Base-by-base conservation (phyloP, 2,888 invertebrate species). In the Orgyia antiqua region DNA sequence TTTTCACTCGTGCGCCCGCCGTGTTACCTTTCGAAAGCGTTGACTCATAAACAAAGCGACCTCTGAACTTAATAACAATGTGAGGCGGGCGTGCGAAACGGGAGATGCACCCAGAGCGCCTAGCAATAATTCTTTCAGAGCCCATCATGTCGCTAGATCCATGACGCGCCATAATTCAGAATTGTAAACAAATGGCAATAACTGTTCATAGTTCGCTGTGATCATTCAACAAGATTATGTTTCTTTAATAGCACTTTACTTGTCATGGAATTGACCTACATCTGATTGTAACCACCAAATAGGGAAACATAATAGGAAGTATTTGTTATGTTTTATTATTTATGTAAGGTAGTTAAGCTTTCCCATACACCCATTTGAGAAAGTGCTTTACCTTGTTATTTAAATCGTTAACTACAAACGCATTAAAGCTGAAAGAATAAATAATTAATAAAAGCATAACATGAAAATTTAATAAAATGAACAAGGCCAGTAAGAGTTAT, bases 31-130 rank as follows among this genome's bases (percentile, higher is more conserved):
- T 83, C 75, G 73, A 83, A 83, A 82, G 75, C 72, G 69, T 74
- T 65, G 77, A 69, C 68, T 82, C 80, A 78, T 84, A 84, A 84
- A 84, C 83, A 78, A 78, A 73, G 62, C 73, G 78, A 86, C 77
- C 83, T 86, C 62, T 83, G 86, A 86, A 77, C 84, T 82, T 77
- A 76, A 79, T 76, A 83, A 80, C 82, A 86, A 82, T 80, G 78
- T 75, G 74, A 78, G 66, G 68, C 74, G 73, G 73, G 74, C 83
- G 84, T 83, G 82, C 82, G 83, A 83, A 83, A 83, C 77, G 66
- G 78, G 70, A 80, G 83, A 86, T 80, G 78, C 73, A 71, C 68
- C 72, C 61, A 63, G 15, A 15, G 62, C 62, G 75, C 70, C 69
- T 70, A 70, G 76, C 73, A 68, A 79, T 83, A 82, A 73, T 72